phyloP scores from a whole-genome alignment of 1,140 invertebrate genomes.

The Calliphora vicina region DNA sequence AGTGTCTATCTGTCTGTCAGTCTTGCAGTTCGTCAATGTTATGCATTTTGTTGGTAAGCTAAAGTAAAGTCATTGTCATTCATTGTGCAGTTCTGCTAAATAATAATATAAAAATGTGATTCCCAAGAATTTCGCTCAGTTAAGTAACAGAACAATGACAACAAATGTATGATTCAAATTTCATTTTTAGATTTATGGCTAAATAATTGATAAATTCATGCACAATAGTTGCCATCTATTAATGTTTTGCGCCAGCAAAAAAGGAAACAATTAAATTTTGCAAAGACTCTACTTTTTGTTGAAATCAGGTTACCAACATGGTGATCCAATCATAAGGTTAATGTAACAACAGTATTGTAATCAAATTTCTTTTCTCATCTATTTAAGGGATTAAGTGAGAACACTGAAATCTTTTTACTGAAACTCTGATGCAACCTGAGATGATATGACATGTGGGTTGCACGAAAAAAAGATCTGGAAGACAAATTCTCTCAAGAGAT shows the following conservation, averaged over 20 bases:
- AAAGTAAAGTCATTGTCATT: constrained; percentile 3
- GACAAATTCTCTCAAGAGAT: constrained; percentile 1
- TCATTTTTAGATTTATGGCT: not conserved
- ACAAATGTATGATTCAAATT: constrained; percentile 22
- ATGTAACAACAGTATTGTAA: constrained; percentile 25
- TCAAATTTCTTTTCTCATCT: constrained; percentile 25
- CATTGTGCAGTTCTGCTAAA: not conserved
- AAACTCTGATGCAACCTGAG: not conserved
- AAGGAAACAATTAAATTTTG: not conserved
- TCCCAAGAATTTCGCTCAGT: constrained; percentile 18
- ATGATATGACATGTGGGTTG: constrained; percentile 9
- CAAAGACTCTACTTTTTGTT: not conserved
- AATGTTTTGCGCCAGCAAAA: not conserved
- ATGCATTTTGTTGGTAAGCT: not conserved
- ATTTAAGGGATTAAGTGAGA: constrained; percentile 19
- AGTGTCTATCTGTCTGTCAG: too few relatives aligned
- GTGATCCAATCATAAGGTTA: constrained; percentile 21
- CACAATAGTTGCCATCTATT: not conserved
- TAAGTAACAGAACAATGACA: constrained; percentile 19
- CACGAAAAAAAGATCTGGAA: not conserved
- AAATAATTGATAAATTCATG: not conserved
- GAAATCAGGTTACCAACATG: not conserved
- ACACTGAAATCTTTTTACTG: not conserved
- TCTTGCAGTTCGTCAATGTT: not conserved
- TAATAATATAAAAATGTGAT: not conserved